These are phyloP conservation scores for Tethea ocularis DNA, from an alignment of 2,888 invertebrate species.

Conservation along the genomic window DNA sequence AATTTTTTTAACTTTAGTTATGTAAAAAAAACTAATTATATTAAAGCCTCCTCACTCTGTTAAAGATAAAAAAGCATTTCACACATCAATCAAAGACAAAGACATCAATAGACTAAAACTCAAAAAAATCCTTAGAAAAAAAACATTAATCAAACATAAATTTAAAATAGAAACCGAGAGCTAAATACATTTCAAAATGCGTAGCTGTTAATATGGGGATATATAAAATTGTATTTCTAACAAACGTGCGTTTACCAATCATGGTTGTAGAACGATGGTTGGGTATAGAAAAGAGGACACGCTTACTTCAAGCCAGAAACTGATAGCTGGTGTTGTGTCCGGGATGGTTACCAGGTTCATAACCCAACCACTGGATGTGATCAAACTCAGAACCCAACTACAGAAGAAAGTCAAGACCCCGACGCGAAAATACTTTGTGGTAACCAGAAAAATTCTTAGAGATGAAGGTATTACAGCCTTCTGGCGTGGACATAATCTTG, in stretches of 20 bases:
- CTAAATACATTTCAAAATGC: not conserved
- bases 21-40: too few species aligned
- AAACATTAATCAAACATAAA: too few species aligned
- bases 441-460: constrained; percentile 85
- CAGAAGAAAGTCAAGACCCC: constrained; percentile 82
- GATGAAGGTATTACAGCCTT: constrained; percentile 94
- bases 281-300: constrained; percentile 59
- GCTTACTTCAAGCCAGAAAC: constrained; percentile 56
- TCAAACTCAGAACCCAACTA: constrained; percentile 97
- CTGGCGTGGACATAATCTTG: constrained; percentile 98
- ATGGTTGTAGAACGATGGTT: constrained; percentile 55
- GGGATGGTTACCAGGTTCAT: constrained; percentile 59
- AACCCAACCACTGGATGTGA: constrained; percentile 94
- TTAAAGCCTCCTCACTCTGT: too few species aligned
- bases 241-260: constrained; percentile 15
- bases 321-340: constrained; percentile 61
- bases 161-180: too few species aligned
- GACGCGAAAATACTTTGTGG: constrained; percentile 80
- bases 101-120: too few species aligned
- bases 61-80: too few species aligned
- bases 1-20: too few species aligned
- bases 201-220: constrained; percentile 9
- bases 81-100: too few species aligned
- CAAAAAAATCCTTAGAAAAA: too few species aligned
- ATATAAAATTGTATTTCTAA: constrained; percentile 16